Evolutionary conservation across 2,888 invertebrate species (phyloP).

Genomic region (Neoascia interrupta): DNA sequence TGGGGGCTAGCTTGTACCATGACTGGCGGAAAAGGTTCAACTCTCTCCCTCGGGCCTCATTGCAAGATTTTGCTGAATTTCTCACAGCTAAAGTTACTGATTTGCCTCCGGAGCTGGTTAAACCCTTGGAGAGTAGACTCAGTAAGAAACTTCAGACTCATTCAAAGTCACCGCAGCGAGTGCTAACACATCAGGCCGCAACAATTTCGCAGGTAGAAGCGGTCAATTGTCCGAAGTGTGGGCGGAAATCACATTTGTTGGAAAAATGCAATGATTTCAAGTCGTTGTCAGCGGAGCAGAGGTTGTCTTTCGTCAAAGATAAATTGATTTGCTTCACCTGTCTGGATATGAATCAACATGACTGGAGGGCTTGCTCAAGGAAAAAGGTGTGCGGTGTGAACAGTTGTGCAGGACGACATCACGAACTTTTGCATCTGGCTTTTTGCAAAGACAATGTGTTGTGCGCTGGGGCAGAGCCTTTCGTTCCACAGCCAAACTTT

Average conservation of each 20-base stretch:
- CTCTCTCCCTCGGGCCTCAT: background rate
- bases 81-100: background rate
- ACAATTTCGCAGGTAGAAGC: background rate
- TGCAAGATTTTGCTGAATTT: background rate
- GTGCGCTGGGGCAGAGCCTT: background rate
- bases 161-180: background rate
- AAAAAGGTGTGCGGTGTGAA: conserved; percentile 1
- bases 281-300: background rate
- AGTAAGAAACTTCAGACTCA: too few species aligned
- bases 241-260: background rate
- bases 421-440: background rate
- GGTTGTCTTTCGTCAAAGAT: background rate
- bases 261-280: conserved; percentile 1
- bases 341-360: conserved; percentile 1
- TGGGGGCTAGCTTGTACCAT: background rate
- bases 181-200: conserved; percentile 2
- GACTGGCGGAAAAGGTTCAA: background rate
- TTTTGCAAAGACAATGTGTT: background rate
- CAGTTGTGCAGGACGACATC: conserved; percentile 9
- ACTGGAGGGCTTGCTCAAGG: background rate
- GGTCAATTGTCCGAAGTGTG: background rate
- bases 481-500: background rate
- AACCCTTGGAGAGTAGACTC: too few species aligned
- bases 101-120: background rate
- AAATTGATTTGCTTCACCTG: conserved; percentile 2